Conservation (phyloP, 2,113 vertebrate species). For the Sigmodon hispidus region DNA sequence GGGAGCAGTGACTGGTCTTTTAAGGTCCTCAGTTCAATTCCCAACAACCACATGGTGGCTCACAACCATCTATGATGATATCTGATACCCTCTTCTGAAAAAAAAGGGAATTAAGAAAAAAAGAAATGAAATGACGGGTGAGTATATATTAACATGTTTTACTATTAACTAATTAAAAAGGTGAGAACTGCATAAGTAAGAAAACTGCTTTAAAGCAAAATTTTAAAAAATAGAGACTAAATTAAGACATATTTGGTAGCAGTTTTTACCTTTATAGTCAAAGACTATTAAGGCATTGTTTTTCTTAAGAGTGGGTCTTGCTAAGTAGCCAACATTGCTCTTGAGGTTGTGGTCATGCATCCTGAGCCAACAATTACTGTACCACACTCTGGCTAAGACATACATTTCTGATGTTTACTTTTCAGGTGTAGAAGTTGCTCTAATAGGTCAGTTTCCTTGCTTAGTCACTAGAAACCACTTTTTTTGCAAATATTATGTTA, state of each 20-base stretch:
- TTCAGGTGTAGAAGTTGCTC: slow-evolving; percentile 21
- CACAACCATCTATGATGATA: no score
- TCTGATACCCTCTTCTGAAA: no score
- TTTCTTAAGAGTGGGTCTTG: background rate
- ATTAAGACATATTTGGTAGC: background rate
- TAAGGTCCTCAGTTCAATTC: no score
- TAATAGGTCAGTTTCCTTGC: slow-evolving; percentile 2
- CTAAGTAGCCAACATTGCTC: background rate
- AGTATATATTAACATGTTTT: background rate
- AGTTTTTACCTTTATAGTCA: background rate
- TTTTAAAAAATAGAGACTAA: background rate
- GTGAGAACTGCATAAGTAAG: background rate
- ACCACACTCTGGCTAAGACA: background rate
- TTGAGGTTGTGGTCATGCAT: background rate
- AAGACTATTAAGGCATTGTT: background rate
- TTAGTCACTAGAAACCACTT: background rate
- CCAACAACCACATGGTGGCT: no score
- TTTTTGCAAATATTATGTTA: background rate
- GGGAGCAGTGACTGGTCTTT: no score
- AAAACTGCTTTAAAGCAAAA: background rate
- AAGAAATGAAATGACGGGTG: background rate
- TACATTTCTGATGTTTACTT: background rate
- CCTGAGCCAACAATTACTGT: background rate
- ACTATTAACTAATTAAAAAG: background rate
- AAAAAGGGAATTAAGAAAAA: no score